Evolutionary conservation across 2,797 vertebrate species (phyloP).

Genomic region (Balearica regulorum): DNA sequence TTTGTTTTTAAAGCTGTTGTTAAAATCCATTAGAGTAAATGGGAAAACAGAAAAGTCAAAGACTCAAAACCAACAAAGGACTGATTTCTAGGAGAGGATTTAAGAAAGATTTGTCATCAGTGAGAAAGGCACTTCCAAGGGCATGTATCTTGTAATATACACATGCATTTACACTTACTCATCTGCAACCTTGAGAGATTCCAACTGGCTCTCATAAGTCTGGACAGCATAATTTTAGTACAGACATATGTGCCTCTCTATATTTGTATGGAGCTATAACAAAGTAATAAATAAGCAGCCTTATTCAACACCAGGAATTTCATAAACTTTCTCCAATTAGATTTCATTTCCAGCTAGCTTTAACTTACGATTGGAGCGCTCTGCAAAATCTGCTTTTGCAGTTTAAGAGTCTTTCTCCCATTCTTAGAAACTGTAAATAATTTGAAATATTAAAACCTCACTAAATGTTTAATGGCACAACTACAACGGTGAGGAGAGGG

Average conservation of each 20-base stretch:
- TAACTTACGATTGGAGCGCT: rapidly evolving
- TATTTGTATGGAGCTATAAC: slow-evolving; percentile 21
- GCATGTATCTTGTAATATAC: slow-evolving; percentile 32
- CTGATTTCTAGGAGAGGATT: background rate
- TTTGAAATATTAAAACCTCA: background rate
- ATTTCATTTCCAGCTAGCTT: background rate
- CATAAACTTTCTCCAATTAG: background rate
- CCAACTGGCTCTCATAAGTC: slow-evolving; percentile 18
- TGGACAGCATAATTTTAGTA: slow-evolving; percentile 15
- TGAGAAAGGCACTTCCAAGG: slow-evolving; percentile 41
- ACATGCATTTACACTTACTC: background rate
- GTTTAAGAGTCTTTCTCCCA: background rate
- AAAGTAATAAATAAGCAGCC: slow-evolving; percentile 54
- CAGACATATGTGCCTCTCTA: background rate
- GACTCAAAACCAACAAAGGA: background rate
- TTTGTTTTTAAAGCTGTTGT: background rate
- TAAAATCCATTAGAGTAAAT: background rate
- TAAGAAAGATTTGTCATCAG: slow-evolving; percentile 25
- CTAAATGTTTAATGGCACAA: background rate
- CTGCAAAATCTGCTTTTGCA: background rate
- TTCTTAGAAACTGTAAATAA: background rate
- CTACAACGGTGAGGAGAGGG: background rate
- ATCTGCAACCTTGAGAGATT: slow-evolving; percentile 54
- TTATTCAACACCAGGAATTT: background rate
- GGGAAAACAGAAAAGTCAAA: background rate